Evolutionary conservation across 2,113 vertebrate species (phyloP).

Genomic region (Columba livia): DNA sequence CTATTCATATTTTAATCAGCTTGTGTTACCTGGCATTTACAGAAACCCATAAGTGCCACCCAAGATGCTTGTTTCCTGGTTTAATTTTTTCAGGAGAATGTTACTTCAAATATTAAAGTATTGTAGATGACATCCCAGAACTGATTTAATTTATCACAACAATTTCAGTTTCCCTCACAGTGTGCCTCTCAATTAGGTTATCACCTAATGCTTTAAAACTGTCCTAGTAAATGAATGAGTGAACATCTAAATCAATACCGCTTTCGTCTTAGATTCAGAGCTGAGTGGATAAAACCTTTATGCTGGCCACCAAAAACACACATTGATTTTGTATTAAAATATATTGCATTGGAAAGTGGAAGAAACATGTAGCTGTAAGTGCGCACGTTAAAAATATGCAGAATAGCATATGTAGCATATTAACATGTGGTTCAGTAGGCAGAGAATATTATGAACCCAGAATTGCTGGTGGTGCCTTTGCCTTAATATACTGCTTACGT

Average conservation of each 20-base stretch:
- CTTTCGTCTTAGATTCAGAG: constrained; percentile 12
- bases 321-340: constrained; percentile 40
- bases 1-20: neutral
- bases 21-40: neutral
- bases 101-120: neutral
- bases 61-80: neutral
- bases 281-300: constrained; percentile 11
- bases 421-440: constrained; percentile 15
- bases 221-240: constrained; percentile 19
- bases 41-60: neutral
- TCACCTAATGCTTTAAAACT: constrained; percentile 47
- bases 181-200: constrained; percentile 28
- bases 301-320: constrained; percentile 7
- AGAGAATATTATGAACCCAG: neutral
- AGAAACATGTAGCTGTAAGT: neutral
- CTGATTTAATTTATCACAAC: constrained; percentile 35
- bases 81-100: neutral
- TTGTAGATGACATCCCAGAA: neutral
- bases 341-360: neutral
- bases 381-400: neutral
- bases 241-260: constrained; percentile 41
- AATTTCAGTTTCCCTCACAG: constrained; percentile 12
- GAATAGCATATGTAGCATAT: neutral
- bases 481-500: neutral
- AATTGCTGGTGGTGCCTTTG: neutral